Percentiles rank a stretch among this genome's conserved stretches.
phyloP scores from a whole-genome alignment of 2,888 invertebrate species.

The Drosophila flavopinicola region DNA sequence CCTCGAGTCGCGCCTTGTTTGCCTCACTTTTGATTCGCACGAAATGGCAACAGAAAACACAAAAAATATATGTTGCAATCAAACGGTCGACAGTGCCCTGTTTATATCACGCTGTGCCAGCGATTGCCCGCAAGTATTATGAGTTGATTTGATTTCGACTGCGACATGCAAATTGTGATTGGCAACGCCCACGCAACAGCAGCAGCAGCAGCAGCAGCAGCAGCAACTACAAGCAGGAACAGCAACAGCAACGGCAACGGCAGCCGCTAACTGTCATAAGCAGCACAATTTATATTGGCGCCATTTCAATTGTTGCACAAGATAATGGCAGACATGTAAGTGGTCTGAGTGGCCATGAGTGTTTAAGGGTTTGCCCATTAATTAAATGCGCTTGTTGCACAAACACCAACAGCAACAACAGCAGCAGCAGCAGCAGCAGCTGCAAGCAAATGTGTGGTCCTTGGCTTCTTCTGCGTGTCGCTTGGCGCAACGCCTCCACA shows the following conservation, averaged over 20 bases:
- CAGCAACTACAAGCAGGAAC: constrained; percentile 13
- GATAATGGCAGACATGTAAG: constrained; percentile 52
- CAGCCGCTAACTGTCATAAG: constrained; percentile 62
- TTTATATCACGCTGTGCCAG: constrained; percentile 57
- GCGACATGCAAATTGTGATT: constrained; percentile 69
- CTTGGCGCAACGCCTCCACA: constrained; percentile 51
- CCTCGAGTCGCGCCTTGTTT: constrained; percentile 59
- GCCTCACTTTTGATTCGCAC: constrained; percentile 68
- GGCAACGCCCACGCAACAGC: constrained; percentile 66
- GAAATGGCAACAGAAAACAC: constrained; percentile 62
- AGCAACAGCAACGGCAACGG: constrained; percentile 11
- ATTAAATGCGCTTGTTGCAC: constrained; percentile 68
- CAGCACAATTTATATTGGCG: constrained; percentile 62
- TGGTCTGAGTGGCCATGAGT: constrained; percentile 59
- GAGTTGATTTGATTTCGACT: constrained; percentile 70
- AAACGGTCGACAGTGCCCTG: constrained; percentile 33
- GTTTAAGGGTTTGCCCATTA: constrained; percentile 64
- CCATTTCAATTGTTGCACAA: constrained; percentile 58
- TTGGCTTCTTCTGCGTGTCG: constrained; percentile 41
- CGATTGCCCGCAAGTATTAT: constrained; percentile 51
- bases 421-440: constrained; percentile 15
- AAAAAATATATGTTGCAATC: constrained; percentile 62
- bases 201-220: constrained; percentile 6
- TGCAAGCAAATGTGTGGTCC: constrained; percentile 56
- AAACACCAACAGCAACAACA: neutral